Evolutionary conservation across 2,113 vertebrate genomes (phyloP).

Genomic region (Proteles cristata): DNA sequence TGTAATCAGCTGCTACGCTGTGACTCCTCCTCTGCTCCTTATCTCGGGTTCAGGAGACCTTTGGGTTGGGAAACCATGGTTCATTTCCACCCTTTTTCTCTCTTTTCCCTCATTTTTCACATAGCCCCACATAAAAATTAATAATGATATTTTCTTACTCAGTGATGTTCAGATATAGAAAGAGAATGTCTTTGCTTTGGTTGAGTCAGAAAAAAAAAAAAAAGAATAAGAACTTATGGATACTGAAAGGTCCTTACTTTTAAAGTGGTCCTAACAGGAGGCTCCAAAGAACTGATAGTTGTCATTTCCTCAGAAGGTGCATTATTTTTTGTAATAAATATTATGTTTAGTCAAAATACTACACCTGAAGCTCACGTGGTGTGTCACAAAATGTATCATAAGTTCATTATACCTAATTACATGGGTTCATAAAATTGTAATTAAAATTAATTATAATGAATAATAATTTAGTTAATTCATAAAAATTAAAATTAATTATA

Average conservation of each 20-base stretch:
- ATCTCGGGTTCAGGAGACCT: slow-evolving; percentile 65
- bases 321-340: neutral
- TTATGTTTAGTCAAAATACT: neutral
- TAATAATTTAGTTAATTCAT: neutral
- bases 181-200: neutral
- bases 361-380: neutral
- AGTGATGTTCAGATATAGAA: neutral
- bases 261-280: neutral
- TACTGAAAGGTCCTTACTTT: neutral
- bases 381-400: neutral
- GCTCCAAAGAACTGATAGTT: neutral
- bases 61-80: slow-evolving; percentile 60
- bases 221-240: neutral
- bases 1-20: slow-evolving; percentile 71
- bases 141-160: slow-evolving; percentile 33
- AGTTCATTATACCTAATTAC: neutral
- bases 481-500: neutral
- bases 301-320: neutral
- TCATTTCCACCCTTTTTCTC: slow-evolving; percentile 76
- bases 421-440: neutral
- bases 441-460: neutral
- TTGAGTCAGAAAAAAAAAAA: neutral
- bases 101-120: slow-evolving; percentile 75
- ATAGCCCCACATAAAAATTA: slow-evolving; percentile 61
- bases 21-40: slow-evolving; percentile 69